Percentiles rank a stretch among this genome's conserved stretches.
Evolutionary conservation across 2,113 vertebrate genomes (phyloP).

Genomic region (Pristiophorus japonicus): DNA sequence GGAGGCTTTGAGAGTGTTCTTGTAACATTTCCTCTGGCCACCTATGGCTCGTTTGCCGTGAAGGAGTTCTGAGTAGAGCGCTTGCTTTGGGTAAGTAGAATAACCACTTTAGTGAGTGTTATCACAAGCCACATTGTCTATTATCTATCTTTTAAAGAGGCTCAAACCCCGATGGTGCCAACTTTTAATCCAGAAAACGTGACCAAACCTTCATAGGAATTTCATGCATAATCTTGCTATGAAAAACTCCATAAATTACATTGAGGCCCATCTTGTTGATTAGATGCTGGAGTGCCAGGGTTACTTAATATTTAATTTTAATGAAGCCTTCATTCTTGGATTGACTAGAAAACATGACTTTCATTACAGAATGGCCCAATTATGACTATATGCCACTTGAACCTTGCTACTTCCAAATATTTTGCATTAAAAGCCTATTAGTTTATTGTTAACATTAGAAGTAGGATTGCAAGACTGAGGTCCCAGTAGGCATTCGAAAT

Average conservation of each 20-base stretch:
- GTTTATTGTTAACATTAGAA: not conserved
- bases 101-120: too few relatives aligned
- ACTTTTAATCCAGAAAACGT: not conserved
- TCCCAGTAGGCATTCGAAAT: not conserved
- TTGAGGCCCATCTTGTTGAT: not conserved
- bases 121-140: too few relatives aligned
- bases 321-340: not conserved
- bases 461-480: not conserved
- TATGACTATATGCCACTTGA: not conserved
- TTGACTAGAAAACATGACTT: not conserved
- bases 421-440: not conserved
- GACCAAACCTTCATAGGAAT: not conserved
- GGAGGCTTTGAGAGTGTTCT: too few relatives aligned
- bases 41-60: too few relatives aligned
- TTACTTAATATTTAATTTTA: slow-evolving; percentile 3
- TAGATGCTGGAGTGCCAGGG: not conserved
- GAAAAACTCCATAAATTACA: not conserved
- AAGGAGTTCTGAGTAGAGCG: too few relatives aligned
- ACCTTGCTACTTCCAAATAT: not conserved
- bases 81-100: too few relatives aligned
- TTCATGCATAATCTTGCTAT: not conserved
- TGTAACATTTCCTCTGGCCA: too few relatives aligned
- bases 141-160: not conserved
- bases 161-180: not conserved
- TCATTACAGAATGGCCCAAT: not conserved